These are phyloP conservation scores for Cantharis rufa DNA, from an alignment of 2,888 invertebrate species.

Conservation along the genomic window DNA sequence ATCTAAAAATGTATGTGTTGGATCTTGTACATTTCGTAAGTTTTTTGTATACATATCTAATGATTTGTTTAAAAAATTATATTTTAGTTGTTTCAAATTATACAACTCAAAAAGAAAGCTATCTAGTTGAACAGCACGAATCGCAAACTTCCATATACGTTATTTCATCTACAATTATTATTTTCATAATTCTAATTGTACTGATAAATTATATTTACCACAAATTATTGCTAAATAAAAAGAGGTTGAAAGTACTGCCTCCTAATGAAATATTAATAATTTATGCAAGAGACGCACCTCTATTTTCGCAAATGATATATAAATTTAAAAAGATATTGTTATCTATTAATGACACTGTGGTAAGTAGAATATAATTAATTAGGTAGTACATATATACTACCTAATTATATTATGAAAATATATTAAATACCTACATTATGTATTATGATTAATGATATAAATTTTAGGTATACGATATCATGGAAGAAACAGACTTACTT, in stretches of 20 bases:
- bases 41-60: not conserved
- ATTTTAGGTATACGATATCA: conserved; percentile 3
- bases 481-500: not conserved
- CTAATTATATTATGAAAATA: no score
- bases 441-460: no score
- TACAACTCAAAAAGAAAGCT: not conserved
- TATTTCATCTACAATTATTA: not conserved
- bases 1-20: not conserved
- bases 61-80: not conserved
- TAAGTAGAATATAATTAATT: not conserved
- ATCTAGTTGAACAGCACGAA: not conserved
- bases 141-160: not conserved
- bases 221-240: not conserved
- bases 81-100: not conserved
- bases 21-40: not conserved
- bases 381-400: no score
- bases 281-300: conserved; percentile 2
- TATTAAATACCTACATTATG: no score
- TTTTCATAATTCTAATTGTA: not conserved
- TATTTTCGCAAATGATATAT: not conserved
- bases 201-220: not conserved
- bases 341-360: not conserved
- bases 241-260: not conserved
- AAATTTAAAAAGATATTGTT: not conserved
- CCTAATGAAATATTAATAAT: not conserved